These are phyloP conservation scores for Enteromius fasciolatus DNA, from an alignment of 2,797 vertebrate species.

Conservation along the genomic window DNA sequence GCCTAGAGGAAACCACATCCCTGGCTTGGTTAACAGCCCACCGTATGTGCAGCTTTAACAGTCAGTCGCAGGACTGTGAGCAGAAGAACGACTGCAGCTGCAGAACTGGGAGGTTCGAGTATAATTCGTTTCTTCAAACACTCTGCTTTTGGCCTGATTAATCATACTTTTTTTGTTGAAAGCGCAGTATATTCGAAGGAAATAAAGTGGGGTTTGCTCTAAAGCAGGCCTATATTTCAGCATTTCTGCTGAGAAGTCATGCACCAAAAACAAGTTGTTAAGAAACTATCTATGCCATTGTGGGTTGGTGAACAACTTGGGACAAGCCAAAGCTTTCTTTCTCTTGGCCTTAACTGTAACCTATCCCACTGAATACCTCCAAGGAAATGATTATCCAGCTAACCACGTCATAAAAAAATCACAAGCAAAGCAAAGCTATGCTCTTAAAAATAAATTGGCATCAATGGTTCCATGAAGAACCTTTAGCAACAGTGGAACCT, in stretches of 20 bases:
- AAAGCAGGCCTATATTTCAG: background rate
- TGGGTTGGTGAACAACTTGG: constrained; percentile 21
- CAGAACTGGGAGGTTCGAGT: background rate
- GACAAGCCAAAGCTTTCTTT: constrained; percentile 26
- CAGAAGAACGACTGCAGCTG: constrained; percentile 41
- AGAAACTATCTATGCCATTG: constrained; percentile 3
- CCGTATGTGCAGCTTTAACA: constrained; percentile 36
- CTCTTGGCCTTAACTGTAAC: constrained; percentile 20
- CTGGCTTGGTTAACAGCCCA: constrained; percentile 41
- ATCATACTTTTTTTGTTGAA: background rate
- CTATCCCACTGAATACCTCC: constrained; percentile 31
- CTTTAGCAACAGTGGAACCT: background rate
- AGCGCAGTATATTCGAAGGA: background rate
- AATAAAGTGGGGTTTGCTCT: background rate
- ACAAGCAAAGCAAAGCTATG: constrained; percentile 36
- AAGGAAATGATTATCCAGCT: constrained; percentile 39
- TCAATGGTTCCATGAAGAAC: background rate
- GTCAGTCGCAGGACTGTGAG: constrained; percentile 17
- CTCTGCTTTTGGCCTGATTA: background rate
- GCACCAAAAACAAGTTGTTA: constrained; percentile 20
- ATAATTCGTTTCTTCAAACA: background rate
- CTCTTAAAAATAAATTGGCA: background rate
- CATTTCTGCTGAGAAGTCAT: constrained; percentile 12
- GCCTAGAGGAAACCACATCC: constrained; percentile 51
- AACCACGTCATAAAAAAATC: constrained; percentile 51